Evolutionary conservation across 1,140 invertebrate species (phyloP).

Genomic region (Spodoptera frugiperda): DNA sequence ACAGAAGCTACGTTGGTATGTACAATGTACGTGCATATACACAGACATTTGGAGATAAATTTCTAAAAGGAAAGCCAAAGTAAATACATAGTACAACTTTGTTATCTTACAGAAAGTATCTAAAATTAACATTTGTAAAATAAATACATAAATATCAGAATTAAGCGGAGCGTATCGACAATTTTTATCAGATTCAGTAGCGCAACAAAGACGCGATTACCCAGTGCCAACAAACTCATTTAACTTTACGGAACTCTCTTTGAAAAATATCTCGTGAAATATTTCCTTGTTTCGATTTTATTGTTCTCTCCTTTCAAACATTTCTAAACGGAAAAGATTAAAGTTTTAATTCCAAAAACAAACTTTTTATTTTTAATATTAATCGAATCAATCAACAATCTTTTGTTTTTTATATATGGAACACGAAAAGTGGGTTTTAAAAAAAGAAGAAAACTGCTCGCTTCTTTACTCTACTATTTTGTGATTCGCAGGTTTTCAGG

Average conservation of each 20-base stretch:
- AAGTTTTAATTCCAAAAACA: conserved; percentile 28
- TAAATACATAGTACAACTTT: conserved; percentile 2
- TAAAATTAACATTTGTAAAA: conserved; percentile 36
- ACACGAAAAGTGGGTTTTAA: no score
- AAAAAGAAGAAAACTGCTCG: no score
- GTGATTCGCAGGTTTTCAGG: conserved; percentile 8
- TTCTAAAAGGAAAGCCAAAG: background rate
- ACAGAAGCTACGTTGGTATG: no score
- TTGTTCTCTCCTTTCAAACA: conserved; percentile 79
- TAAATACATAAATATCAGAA: conserved; percentile 40
- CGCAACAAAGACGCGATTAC: conserved; percentile 72
- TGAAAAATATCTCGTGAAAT: conserved; percentile 77
- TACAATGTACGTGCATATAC: no score
- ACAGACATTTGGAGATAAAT: background rate
- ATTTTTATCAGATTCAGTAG: conserved; percentile 74
- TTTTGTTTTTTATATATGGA: no score
- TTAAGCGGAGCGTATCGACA: conserved; percentile 53
- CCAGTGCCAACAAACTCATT: conserved; percentile 79
- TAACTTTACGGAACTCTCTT: conserved; percentile 77
- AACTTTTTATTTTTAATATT: background rate
- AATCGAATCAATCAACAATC: background rate
- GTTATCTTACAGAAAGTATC: background rate
- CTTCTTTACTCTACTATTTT: background rate
- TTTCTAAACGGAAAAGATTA: conserved; percentile 75
- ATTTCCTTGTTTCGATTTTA: conserved; percentile 80